Evolutionary conservation across 2,797 vertebrate genomes (phyloP).

Genomic region (Emys orbicularis): DNA sequence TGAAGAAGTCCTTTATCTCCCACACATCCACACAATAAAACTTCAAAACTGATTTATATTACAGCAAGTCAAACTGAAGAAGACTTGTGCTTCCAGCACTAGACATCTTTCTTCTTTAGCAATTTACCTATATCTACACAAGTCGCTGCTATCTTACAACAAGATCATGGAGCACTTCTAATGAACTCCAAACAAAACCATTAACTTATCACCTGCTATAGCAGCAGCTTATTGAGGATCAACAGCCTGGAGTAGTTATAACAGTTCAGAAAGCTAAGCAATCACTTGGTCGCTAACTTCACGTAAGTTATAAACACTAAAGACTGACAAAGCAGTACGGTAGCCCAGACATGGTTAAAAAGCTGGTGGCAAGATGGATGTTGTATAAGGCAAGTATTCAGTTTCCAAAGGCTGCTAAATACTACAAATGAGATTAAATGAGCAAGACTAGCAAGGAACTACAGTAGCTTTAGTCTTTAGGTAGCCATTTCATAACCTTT

Average conservation of each 20-base stretch:
- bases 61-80: background rate
- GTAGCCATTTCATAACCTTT: background rate
- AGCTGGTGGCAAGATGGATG: background rate
- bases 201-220: constrained; percentile 65
- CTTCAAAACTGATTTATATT: background rate
- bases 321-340: constrained; percentile 21
- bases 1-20: background rate
- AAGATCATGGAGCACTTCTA: constrained; percentile 36
- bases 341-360: background rate
- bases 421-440: background rate
- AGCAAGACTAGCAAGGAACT: background rate
- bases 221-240: constrained; percentile 70
- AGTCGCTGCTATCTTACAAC: background rate
- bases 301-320: constrained; percentile 65
- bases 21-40: constrained; percentile 2
- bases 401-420: background rate
- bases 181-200: constrained; percentile 55
- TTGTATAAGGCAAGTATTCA: background rate
- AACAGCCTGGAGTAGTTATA: constrained; percentile 60
- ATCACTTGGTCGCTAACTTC: constrained; percentile 73
- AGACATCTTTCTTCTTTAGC: background rate
- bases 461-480: background rate
- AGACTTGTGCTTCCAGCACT: background rate
- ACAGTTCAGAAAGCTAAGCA: constrained; percentile 71
- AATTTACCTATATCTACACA: background rate